Evolutionary conservation across 2,888 invertebrate species (phyloP), one percentile per base, ranked within the genome.

Genomic region (Spodoptera littoralis): DNA sequence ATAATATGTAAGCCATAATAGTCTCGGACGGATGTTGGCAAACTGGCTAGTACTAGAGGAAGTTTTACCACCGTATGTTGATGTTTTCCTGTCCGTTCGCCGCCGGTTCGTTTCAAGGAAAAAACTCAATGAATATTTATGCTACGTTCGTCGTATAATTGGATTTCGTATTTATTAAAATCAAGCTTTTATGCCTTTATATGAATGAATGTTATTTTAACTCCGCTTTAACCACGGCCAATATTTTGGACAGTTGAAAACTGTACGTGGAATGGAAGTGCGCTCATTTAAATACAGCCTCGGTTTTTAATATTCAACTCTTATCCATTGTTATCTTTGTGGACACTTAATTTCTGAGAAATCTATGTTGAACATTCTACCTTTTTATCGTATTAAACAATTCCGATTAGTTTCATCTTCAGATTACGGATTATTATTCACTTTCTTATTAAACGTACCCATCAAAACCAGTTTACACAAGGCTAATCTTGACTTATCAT

Each of bases 51-150:
- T 60, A 59, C 64, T 74, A 75, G 66, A 85, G 84, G 87, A 86
- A 83, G 81, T 78, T 78, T 77, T 78, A 79, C 79, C 79, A 61
- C 75, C 63, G 81, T 79, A 77, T 82, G 85, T 83, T 82, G 85
- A 84, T 83, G 82, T 82, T 87, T 86, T 87, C 87, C 87, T 85
- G 84, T 78, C 70, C 70, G 70, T 60, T 60, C 62, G 70, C 67
- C 76, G 82, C 67, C 76, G 82, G 73, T 73, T 76, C 4, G 70
- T 78, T 77, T 79, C 77, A 76, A 79, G 81, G 79, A 81, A 84
- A 83, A 82, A 82, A 72, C 60, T 76, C 62, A 70, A 77, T 78
- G 73, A 77, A 76, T 79, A 77, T 72, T 65, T 65, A 69, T 76
- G 60, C 53, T 64, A 71, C 64, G 61, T 47, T 2, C 65, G 68